Base-by-base conservation (phyloP, 2,113 vertebrate species). In the Macrotis lagotis region DNA sequence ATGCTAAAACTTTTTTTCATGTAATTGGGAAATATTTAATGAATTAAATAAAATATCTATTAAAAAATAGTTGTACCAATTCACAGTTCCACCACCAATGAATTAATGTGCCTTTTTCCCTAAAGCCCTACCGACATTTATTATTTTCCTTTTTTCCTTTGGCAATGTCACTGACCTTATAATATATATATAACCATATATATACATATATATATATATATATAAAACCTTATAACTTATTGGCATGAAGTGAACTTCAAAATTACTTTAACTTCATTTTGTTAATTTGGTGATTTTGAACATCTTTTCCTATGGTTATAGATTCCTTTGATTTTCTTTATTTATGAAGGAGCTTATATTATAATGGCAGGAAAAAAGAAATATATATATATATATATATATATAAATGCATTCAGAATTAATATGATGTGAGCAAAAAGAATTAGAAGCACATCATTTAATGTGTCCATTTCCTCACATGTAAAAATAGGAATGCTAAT, bases 301-400 rank as follows among this genome's bases (percentile, higher is more conserved):
- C 66, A 74, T n/a, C 12, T n/a, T 74, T 74, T 74, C 59, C 37
- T 19, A n/a, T 74, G 66, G 16, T 4, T 22, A n/a, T 19, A 74
- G 37, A 74, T 1, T 2, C 1, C 31, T 59, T 59, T n/a, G 66
- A 14, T 74, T 74, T n/a, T 16, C 22, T 74, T 6, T n/a, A 19
- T 74, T 19, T 37, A 74, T 28, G 28, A n/a, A 16, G 5, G 16
- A 74, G 16, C 31, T 74, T n/a, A n/a, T 14, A 74, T 74, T 74
- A 14, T 74, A 74, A 74, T 74, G 66, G 37, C 51, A 50, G 50
- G 50, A 50, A 96, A 98, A 98, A 98, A 97, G 96, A 98, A 97
- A 98, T 19, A 5, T 1, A 19, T 16, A n/a, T 74, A 6, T 7
- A 74, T 12, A 98, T 19, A 5, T 1, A 19, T 16, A n/a, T 74